Evolutionary conservation across 2,113 vertebrate genomes (phyloP), one percentile per base, ranked within the genome.

Genomic region (Brachypteracias leptosomus): DNA sequence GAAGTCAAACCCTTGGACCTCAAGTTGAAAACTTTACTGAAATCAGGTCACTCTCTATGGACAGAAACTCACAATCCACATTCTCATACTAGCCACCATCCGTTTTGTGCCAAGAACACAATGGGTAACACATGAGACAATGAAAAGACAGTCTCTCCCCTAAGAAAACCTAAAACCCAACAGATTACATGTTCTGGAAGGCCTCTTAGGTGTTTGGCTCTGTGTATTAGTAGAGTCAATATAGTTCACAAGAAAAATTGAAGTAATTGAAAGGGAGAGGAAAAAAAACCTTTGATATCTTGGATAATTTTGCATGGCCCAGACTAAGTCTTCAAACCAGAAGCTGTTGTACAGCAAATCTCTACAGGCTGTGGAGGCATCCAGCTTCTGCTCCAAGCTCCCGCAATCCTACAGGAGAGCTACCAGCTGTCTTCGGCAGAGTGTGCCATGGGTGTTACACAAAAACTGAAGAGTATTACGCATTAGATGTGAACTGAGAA

Each of bases 401-500:
- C 40, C 0, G 0, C n/a, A 72, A 40, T 62, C 42, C 55, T 84
- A 51, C 59, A 92, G 42, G 51, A 86, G n/a, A 54, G 47, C 47
- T 49, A 38, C 58, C 31, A 78, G 58, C 44, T 77, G 31, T 58
- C 71, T 73, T 80, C 80, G 67, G 13, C 33, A 59, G 61, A 35
- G 26, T 33, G 28, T 22, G 42, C 54, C 40, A 15, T 0, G 0
- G n/a, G 80, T 2, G 1, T n/a, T 44, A 35, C 10, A 47, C 18
- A 47, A 47, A 47, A 47, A 16, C 46, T 47, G 46, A 47, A 47
- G 46, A 47, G 46, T 47, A 24, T 33, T 42, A 52, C 54, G 31
- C 26, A 66, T 58, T 24, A 67, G 16, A 44, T 61, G 85, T 86
- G 51, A 59, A 63, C 10, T 36, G 62, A 81, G 44, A 91, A 51